Base-by-base conservation (phyloP, 2,797 vertebrate species). In the Alexandromys oeconomus region DNA sequence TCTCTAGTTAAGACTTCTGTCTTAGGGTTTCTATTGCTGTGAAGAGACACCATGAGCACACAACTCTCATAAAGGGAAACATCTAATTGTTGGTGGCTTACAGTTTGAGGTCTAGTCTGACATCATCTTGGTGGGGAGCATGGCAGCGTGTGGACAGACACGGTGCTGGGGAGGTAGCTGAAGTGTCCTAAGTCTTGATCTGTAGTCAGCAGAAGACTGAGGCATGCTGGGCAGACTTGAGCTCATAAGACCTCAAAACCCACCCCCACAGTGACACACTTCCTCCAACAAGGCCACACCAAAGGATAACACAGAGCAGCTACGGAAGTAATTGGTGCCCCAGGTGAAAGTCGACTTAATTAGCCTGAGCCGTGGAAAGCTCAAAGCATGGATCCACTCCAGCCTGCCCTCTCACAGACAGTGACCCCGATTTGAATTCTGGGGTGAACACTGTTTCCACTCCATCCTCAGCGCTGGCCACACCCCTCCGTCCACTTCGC, bases 401-500 rank as follows among this genome's bases (percentile, higher is more conserved):
- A 13, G 1, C 1, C 27, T 90, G 6, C 82, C 63, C 48, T 80
- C 90, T 76, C 59, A 80, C 40, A 77, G 23, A 63, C 25, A 90
- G 93, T 79, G 12, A 87, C 51, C 17, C 43, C 87, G 37, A 63
- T 57, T 92, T 96, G 74, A 95, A 85, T 37, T 81, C 92, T 48
- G 59, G 88, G n/a, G 82, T 57, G 67, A 92, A 81, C 84, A 73
- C 46, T 84, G 31, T 78, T 89, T 87, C 65, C 46, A 61, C 57
- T 6, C 34, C 31, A 48, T 34, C 15, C 69, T 87, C 43, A 63
- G 61, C 17, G 13, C 27, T 57, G 61, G 48, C 37, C 43, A 40
- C 27, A 31, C 71, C 71, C 19, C 13, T 81, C 51, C 25, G 57
- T 69, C 17, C 63, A 69, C 29, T 74, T 37, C 40, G 51, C 86